Percentiles rank a stretch among this genome's conserved stretches.
Evolutionary conservation across 2,797 vertebrate genomes (phyloP).

Genomic region (Melanotaenia trifasciata): DNA sequence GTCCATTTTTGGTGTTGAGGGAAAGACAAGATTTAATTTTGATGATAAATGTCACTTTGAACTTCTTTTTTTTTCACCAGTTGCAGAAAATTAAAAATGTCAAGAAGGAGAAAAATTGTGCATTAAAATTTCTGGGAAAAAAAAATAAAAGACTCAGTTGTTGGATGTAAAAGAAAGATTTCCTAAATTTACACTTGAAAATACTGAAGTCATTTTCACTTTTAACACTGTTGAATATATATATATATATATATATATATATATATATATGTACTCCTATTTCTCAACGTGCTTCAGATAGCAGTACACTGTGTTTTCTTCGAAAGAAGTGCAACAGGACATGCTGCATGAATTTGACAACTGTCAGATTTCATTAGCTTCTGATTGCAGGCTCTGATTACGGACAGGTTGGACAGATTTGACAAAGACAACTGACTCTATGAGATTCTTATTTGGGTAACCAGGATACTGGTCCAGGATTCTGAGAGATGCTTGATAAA

Average conservation of each 20-base stretch:
- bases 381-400: constrained; percentile 51
- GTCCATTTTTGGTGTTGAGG: no score
- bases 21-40: no score
- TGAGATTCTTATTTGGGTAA: constrained; percentile 46
- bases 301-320: constrained; percentile 46
- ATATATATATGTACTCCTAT: not conserved
- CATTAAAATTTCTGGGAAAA: no score
- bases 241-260: not conserved
- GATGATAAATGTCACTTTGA: no score
- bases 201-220: no score
- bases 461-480: constrained; percentile 43
- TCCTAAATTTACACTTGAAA: no score
- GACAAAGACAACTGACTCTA: constrained; percentile 71
- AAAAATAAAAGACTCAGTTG: no score
- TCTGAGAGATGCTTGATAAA: constrained; percentile 57
- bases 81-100: no score
- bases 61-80: no score
- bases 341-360: constrained; percentile 62
- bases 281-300: constrained; percentile 38
- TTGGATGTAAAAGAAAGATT: no score
- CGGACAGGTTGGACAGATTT: constrained; percentile 67
- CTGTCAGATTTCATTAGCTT: constrained; percentile 68
- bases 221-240: no score
- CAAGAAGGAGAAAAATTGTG: no score
- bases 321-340: constrained; percentile 45